Evolutionary conservation across 2,888 invertebrate species (phyloP), one percentile per base, ranked within the genome.

Genomic region (Pyrrhosoma nymphula): DNA sequence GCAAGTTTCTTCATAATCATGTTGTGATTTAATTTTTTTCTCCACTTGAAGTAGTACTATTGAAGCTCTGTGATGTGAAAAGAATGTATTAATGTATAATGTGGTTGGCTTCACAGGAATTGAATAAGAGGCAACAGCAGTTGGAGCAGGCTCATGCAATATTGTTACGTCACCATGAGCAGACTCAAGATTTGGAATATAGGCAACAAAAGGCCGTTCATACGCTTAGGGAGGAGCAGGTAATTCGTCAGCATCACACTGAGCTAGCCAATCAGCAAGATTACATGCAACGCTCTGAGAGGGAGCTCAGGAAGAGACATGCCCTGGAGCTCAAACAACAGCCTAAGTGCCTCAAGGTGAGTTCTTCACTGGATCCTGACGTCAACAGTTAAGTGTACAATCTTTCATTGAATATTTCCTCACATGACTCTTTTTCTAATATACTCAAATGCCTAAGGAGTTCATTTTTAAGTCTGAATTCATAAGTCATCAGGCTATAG

Each of bases 301-400:
- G 99, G 96, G 99, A 99, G 97, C 98, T 99, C 96, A 98, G 99
- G 96, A 99, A 99, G 97, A 99, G 99, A 96, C 99, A 99, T 97
- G 99, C 99, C 95, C 97, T 99, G 96, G 99, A 99, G 97, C 98
- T 99, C 96, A 99, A 99, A 97, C 99, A 99, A 97, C 99, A 99
- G 97, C 99, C 99, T 95, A 99, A 99, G 97, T 99, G 99, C 97
- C 98, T 99, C 96, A 99, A 99, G 98, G 99, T 99, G 82, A 82
- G 82, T 35, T 97, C 20, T 35, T 97, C 20, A 60, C 60, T 60
- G 60, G 60, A 10, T 60, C 47, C 2, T 75, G 35, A n/a, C 26
- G 10, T 47, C 2, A 2, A 47, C 8, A 2, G 8, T 47, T 47
- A 47, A 47, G 47, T 8, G 4, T 47, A 47, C 47, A 47, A 47